Conservation (phyloP, 2,888 invertebrate genomes). For the Frankliniella intonsa region DNA sequence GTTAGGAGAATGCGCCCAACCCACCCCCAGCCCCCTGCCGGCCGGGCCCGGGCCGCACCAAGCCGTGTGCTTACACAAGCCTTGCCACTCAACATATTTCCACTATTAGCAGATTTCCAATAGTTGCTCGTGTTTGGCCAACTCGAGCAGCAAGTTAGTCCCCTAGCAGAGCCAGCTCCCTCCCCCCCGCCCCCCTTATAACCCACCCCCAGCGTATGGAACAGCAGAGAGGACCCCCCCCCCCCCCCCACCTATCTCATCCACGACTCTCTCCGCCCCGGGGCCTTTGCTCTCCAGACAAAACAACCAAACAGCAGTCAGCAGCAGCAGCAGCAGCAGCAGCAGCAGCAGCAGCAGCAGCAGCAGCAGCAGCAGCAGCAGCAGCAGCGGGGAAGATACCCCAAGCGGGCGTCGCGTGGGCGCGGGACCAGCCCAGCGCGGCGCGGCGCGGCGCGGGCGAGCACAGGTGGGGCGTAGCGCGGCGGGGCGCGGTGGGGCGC, state of each 20-base stretch:
- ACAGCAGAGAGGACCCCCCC: background rate
- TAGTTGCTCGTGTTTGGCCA: conserved; percentile 4
- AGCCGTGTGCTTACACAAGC: no score
- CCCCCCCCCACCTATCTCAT: background rate
- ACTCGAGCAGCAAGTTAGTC: background rate
- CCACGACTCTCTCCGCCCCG: no score
- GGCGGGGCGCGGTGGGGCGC: no score
- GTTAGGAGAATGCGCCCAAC: background rate
- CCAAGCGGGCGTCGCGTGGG: no score
- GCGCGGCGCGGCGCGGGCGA: no score
- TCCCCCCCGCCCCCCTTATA: background rate
- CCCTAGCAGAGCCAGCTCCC: background rate
- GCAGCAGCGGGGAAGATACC: no score
- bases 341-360: no score
- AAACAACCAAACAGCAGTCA: background rate
- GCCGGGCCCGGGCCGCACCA: background rate
- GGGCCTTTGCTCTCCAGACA: no score
- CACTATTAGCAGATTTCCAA: conserved; percentile 19
- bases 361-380: no score
- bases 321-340: background rate
- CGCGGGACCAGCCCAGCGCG: no score
- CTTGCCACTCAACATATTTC: background rate
- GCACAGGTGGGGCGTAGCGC: no score
- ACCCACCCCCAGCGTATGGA: background rate
- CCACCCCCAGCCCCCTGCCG: background rate